Evolutionary conservation across 2,113 vertebrate species (phyloP), one percentile per base, ranked within the genome.

Genomic region (Colaptes auratus): DNA sequence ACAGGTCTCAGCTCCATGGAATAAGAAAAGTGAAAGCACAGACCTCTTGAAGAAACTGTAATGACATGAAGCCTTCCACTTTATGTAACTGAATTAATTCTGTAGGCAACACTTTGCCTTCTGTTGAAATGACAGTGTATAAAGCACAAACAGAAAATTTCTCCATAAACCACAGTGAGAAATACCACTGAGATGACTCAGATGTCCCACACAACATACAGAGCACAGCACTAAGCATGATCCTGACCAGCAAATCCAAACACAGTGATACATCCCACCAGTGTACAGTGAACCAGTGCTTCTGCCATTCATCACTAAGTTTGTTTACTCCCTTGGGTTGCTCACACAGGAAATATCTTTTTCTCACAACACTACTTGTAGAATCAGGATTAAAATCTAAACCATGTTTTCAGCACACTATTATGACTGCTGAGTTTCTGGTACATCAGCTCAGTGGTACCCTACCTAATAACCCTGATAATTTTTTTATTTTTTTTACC

Each of bases 261-360:
- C 9, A 74, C 12, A 24, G 50, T 13, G 50, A 52, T 24, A 52
- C 23, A 13, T 52, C 7, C 31, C 15, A 55, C 5, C 12, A 20
- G 15, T 6, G 17, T n/a, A 25, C 46, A 39, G 15, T 27, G 9
- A 65, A 60, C 6, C 4, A 64, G 17, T 1, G 7, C 17, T 77
- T 24, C 60, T 80, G 76, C 14, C 56, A 12, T 24, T 75, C 25
- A 33, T 28, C 24, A 75, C 2, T 15, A 10, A 20, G 24, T 52
- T 35, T 1, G 2, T 58, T 36, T 18, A 35, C 13, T 77, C 3
- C 7, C 5, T 48, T 0, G 0, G 2, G 12, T 30, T 84, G 17
- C 55, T 84, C 25, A 76, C 36, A 55, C 3, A 76, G 42, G 23
- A 72, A 42, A 84, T 83, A 64, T 27, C 17, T 9, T 13, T 36